A percentile compares a stretch with the other conserved stretches of the same genome.
Conservation (phyloP, 2,113 vertebrate genomes). For the Scartelaos histophorus region DNA sequence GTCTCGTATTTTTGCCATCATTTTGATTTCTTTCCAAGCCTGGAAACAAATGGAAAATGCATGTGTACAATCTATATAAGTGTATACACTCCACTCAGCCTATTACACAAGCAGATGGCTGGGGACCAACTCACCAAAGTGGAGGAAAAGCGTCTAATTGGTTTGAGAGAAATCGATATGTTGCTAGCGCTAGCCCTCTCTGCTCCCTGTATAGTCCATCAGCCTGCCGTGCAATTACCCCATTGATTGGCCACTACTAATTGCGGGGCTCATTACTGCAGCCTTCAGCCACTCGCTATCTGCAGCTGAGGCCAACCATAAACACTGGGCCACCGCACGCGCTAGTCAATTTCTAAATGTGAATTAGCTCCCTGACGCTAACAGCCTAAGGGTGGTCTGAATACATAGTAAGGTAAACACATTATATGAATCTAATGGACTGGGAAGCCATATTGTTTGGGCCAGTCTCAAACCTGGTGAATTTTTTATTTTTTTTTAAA, state of each 20-base stretch:
- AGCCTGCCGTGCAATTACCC: conserved; percentile 69
- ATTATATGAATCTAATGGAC: background rate
- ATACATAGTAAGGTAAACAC: background rate
- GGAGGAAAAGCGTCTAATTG: conserved; percentile 75
- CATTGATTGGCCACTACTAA: conserved; percentile 75
- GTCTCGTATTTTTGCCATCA: conserved; percentile 1
- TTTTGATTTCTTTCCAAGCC: conserved; percentile 27
- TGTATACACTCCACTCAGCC: conserved; percentile 36
- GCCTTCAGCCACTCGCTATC: conserved; percentile 52
- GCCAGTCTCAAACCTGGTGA: background rate
- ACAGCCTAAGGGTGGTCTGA: background rate
- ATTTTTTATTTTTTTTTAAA: too few relatives aligned
- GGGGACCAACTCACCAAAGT: conserved; percentile 66
- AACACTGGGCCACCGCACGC: conserved; percentile 12
- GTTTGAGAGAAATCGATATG: conserved; percentile 76
- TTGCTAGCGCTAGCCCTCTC: conserved; percentile 58
- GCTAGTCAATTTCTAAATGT: conserved; percentile 10
- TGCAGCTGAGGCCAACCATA: conserved; percentile 37
- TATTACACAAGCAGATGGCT: conserved; percentile 69
- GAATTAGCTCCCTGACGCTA: conserved; percentile 5
- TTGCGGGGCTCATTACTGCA: conserved; percentile 66
- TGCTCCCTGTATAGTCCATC: conserved; percentile 61
- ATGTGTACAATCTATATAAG: conserved; percentile 32
- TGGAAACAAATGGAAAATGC: conserved; percentile 26
- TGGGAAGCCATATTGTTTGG: background rate